Conservation (phyloP, 2,888 invertebrate genomes). For the Microchrysa polita region DNA sequence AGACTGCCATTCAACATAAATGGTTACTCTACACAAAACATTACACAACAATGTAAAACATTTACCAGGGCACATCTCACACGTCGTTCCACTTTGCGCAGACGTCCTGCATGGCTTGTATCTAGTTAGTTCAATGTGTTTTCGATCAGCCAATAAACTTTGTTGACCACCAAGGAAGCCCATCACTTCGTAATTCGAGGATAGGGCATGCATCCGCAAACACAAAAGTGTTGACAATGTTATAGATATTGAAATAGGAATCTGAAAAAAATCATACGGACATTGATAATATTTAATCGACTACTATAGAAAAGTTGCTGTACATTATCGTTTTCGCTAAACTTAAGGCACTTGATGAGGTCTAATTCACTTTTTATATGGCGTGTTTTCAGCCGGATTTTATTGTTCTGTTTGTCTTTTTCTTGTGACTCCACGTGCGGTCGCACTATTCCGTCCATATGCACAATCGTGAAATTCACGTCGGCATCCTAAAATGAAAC, state of each 20-base stretch:
- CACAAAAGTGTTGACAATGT: constrained; percentile 70
- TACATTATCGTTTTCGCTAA: constrained; percentile 50
- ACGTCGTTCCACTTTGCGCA: constrained; percentile 72
- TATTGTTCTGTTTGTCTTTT: constrained; percentile 26
- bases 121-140: constrained; percentile 64
- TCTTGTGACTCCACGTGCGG: constrained; percentile 31
- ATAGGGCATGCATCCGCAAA: constrained; percentile 78
- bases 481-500: constrained; percentile 41
- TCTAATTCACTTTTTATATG: constrained; percentile 50
- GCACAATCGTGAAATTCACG: constrained; percentile 50
- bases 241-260: constrained; percentile 71
- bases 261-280: constrained; percentile 62
- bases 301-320: not conserved
- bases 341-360: constrained; percentile 52
- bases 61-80: constrained; percentile 80
- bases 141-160: constrained; percentile 50
- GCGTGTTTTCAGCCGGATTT: constrained; percentile 29
- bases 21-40: not conserved
- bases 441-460: constrained; percentile 45
- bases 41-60: not conserved
- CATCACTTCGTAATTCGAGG: constrained; percentile 77
- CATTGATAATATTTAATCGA: too few relatives aligned
- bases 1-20: constrained; percentile 61
- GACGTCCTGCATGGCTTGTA: constrained; percentile 75
- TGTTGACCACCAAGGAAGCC: constrained; percentile 73